These are phyloP conservation scores for Macrophya alboannulata DNA, from an alignment of 2,888 invertebrate genomes.

Conservation along the genomic window DNA sequence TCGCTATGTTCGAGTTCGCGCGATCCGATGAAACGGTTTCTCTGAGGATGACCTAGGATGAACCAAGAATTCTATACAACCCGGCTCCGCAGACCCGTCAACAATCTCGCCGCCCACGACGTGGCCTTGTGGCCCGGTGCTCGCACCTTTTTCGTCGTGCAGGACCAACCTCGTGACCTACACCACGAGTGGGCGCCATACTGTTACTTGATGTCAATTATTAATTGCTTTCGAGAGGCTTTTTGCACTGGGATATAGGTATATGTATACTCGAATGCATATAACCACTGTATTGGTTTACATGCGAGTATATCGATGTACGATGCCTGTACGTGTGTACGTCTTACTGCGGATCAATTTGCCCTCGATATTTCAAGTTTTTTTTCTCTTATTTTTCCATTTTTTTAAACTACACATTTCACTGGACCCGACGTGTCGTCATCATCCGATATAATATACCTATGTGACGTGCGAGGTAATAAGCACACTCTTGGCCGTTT, in stretches of 20 bases:
- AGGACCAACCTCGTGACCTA: slow-evolving; percentile 57
- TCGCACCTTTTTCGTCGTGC: slow-evolving; percentile 49
- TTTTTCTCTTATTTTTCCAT: neutral
- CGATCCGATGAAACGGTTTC: slow-evolving; percentile 67
- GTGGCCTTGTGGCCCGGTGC: slow-evolving; percentile 48
- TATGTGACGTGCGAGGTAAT: slow-evolving; percentile 15
- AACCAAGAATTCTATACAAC: slow-evolving; percentile 59
- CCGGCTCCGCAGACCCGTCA: slow-evolving; percentile 58
- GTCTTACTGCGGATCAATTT: neutral
- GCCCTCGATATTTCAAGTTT: neutral
- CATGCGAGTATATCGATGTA: too few relatives aligned
- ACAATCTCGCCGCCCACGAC: slow-evolving; percentile 45
- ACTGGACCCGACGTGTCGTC: slow-evolving; percentile 10
- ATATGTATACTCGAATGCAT: neutral
- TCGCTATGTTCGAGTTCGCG: neutral
- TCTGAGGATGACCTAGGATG: slow-evolving; percentile 63
- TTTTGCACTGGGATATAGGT: slow-evolving; percentile 26
- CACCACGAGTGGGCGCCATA: slow-evolving; percentile 53
- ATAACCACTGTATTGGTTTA: neutral
- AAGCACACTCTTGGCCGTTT: slow-evolving; percentile 15
- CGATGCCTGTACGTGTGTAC: neutral
- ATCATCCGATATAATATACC: neutral
- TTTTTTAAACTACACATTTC: neutral
- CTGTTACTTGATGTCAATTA: slow-evolving; percentile 52
- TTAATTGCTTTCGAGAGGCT: slow-evolving; percentile 14